Evolutionary conservation across 35 echinoderm and acorn worm species (phyloP).

Genomic region (Lytechinus variegatus): DNA sequence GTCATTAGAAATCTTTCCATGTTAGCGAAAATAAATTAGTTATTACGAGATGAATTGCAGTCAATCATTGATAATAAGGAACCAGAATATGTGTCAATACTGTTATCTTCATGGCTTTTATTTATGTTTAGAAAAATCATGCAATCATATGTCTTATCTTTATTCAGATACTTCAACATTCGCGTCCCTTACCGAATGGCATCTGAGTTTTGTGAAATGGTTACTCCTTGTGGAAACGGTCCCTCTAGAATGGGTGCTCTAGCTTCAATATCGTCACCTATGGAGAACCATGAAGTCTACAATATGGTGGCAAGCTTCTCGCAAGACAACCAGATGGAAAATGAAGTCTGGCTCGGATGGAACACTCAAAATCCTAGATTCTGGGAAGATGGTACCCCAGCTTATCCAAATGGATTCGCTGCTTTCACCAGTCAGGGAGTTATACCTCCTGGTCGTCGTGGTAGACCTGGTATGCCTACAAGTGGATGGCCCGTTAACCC

Average conservation of each 20-base stretch:
- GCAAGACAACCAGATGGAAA: conserved; percentile 47
- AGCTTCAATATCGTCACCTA: neutral
- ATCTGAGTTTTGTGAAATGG: conserved; percentile 38
- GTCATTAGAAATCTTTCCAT: too few species aligned
- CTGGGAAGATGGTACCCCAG: conserved; percentile 43
- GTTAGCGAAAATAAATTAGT: too few species aligned
- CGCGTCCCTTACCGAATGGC: conserved; percentile 18
- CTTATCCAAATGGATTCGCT: neutral
- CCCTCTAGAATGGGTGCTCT: conserved; percentile 25
- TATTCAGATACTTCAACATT: conserved; percentile 51
- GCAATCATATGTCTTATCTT: neutral
- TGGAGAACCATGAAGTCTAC: conserved; percentile 32
- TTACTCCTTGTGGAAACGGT: conserved; percentile 33
- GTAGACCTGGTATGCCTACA: neutral
- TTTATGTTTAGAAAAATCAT: too few species aligned
- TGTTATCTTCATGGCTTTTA: too few species aligned
- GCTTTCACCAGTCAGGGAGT: neutral
- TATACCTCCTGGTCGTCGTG: neutral
- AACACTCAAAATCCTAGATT: neutral
- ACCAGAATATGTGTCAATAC: too few species aligned
- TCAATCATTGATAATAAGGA: too few species aligned
- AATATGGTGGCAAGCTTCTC: conserved; percentile 31
- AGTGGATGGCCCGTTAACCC: neutral
- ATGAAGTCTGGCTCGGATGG: conserved; percentile 39
- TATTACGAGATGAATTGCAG: too few species aligned